These are phyloP conservation scores for Calyptomena viridis DNA, from an alignment of 2,113 vertebrate genomes.

Conservation along the genomic window DNA sequence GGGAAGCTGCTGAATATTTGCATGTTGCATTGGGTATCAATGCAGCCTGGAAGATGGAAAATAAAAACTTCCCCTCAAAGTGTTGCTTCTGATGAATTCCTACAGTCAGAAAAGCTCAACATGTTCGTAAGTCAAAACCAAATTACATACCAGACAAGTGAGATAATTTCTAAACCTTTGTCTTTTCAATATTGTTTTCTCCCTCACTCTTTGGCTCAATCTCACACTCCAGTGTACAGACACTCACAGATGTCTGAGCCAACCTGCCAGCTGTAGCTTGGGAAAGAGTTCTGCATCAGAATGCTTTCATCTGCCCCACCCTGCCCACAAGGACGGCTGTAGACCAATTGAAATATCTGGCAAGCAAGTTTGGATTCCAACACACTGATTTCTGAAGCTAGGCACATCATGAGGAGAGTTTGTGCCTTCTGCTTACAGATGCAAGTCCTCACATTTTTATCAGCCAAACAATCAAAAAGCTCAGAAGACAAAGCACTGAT, in stretches of 20 bases:
- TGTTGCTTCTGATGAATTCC: not conserved
- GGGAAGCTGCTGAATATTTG: conserved; percentile 1
- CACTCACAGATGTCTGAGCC: not conserved
- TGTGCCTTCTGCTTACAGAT: not conserved
- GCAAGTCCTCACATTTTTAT: not conserved
- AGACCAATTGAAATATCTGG: conserved; percentile 53
- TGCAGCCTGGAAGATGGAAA: not conserved
- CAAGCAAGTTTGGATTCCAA: conserved; percentile 10
- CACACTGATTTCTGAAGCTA: not conserved
- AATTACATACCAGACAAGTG: conserved; percentile 31
- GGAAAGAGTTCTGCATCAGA: conserved; percentile 39
- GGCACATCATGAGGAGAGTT: not conserved
- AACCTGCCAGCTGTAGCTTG: not conserved
- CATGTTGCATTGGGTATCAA: not conserved
- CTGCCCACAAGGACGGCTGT: not conserved
- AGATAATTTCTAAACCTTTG: conserved; percentile 18
- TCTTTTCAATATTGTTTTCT: conserved; percentile 8
- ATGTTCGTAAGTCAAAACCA: conserved; percentile 6
- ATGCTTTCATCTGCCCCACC: conserved; percentile 40
- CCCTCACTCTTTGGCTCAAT: not conserved
- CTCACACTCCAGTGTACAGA: not conserved
- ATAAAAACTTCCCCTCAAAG: not conserved
- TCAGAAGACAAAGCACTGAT: not conserved
- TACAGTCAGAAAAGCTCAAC: not conserved
- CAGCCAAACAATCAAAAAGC: not conserved